Evolutionary conservation across 1,140 invertebrate genomes (phyloP), one percentile per base, ranked within the genome.

Genomic region (Phthorimaea operculella): DNA sequence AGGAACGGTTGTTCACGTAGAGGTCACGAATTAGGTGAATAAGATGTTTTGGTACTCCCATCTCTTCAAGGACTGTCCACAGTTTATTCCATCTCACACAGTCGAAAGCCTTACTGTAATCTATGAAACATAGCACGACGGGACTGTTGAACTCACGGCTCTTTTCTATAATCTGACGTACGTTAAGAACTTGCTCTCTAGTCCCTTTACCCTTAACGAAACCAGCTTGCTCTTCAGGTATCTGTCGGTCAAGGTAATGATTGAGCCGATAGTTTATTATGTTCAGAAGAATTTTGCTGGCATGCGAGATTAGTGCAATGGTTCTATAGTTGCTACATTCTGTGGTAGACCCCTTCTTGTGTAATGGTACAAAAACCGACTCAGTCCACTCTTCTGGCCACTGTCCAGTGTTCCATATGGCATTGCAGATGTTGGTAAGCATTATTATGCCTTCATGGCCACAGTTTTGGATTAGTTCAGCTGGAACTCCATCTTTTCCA

Each of bases 61-160:
- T 36, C 34, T 52, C 51, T 7, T 7, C 12, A 5, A 52, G 51
- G 6, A 52, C 51, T 39, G 1, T 6, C 51, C 51, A 52, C 1
- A 52, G 16, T 7, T 39, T 52, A 3, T 34, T n/a, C 34, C 51
- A 52, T 34, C 15, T 12, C n/a, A 52, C 51, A 16, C 51, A 52
- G 34, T 52, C 51, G 15, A 52, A 52, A 21, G 51, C 51, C 34
- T 53, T 53, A 1, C 17, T 44, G 39, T 53, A 53, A 36, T 53
- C 51, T 4, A 53, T 48, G 10, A 48, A 48, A 18, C 45, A 48
- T 2, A 48, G 45, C 9, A 48, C 17, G 1, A 48, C 16, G 4
- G 51, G 51, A 14, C 9, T 44, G 14, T 44, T 42, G 10, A 53
- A 53, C n/a, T n/a, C n/a, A 42, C 45, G 16, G 16, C n/a, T 18